Percentiles rank a stretch among this genome's conserved stretches.
Conservation (phyloP, 2,797 vertebrate genomes). For the Miichthys miiuy region DNA sequence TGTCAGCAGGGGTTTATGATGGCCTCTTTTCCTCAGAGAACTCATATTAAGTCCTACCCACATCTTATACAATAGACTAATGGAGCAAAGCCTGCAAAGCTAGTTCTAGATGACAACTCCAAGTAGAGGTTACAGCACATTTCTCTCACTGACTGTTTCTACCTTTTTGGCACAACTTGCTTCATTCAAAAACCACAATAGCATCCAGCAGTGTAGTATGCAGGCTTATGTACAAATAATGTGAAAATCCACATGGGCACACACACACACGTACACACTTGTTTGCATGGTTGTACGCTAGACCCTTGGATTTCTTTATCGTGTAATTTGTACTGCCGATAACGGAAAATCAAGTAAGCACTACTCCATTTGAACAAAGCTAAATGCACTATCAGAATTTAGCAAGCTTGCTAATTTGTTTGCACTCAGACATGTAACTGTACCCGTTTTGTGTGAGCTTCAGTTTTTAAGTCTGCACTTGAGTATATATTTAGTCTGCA, state of each 20-base stretch:
- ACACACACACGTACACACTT: not conserved
- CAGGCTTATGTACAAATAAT: not conserved
- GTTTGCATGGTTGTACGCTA: not conserved
- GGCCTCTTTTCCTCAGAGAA: constrained; percentile 76
- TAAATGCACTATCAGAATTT: not conserved
- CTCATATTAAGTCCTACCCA: constrained; percentile 62
- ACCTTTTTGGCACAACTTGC: not conserved
- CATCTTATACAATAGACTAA: constrained; percentile 63
- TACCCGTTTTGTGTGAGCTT: too few relatives aligned
- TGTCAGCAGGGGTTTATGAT: constrained; percentile 78
- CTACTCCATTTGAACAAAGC: not conserved
- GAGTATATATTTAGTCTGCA: not conserved
- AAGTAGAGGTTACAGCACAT: constrained; percentile 28
- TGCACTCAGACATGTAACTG: too few relatives aligned
- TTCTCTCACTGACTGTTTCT: not conserved
- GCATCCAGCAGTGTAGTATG: not conserved
- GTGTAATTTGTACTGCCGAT: not conserved
- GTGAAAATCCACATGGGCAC: not conserved
- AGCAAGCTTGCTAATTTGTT: not conserved
- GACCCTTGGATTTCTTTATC: not conserved
- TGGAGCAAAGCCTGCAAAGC: constrained; percentile 41
- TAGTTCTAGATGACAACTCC: constrained; percentile 36
- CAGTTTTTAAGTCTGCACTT: not conserved
- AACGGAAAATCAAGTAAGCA: not conserved
- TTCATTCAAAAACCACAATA: not conserved